A percentile compares a stretch with the other conserved stretches of the same genome.
phyloP scores from a whole-genome alignment of 1,140 invertebrate genomes.

The Euwallacea similis region DNA sequence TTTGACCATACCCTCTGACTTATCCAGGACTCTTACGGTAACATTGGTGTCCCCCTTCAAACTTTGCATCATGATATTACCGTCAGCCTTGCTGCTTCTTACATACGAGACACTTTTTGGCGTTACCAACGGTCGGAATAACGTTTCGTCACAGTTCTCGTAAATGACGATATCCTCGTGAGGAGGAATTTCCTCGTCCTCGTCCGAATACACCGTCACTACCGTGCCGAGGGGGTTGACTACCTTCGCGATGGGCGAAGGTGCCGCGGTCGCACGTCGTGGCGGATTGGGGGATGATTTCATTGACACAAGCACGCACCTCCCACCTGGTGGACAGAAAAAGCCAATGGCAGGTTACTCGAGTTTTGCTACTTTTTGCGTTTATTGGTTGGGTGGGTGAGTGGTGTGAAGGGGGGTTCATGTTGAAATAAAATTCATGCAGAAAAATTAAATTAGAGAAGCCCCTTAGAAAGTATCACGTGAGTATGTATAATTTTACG shows the following conservation, averaged over 20 bases:
- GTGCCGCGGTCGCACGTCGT: conserved; percentile 44
- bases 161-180: conserved; percentile 56
- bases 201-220: conserved; percentile 61
- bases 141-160: conserved; percentile 65
- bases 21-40: conserved; percentile 43
- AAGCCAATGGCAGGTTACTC: conserved; percentile 72
- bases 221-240: conserved; percentile 74
- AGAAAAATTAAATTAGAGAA: too few relatives aligned
- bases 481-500: too few relatives aligned
- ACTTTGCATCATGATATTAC: conserved; percentile 45
- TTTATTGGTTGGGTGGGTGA: background rate
- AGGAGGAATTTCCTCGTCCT: conserved; percentile 57
- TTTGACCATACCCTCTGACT: background rate
- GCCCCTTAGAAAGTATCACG: background rate
- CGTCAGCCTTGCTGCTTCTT: conserved; percentile 35
- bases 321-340: conserved; percentile 69
- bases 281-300: conserved; percentile 40
- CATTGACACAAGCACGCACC: conserved; percentile 58
- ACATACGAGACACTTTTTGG: conserved; percentile 42
- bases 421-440: background rate
- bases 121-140: conserved; percentile 63
- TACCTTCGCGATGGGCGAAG: conserved; percentile 62
- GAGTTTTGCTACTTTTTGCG: background rate
- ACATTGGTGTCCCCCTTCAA: conserved; percentile 44
- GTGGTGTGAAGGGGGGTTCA: background rate